phyloP scores from a whole-genome alignment of 1,140 invertebrate species.

The Oncopodura yosiiana region DNA sequence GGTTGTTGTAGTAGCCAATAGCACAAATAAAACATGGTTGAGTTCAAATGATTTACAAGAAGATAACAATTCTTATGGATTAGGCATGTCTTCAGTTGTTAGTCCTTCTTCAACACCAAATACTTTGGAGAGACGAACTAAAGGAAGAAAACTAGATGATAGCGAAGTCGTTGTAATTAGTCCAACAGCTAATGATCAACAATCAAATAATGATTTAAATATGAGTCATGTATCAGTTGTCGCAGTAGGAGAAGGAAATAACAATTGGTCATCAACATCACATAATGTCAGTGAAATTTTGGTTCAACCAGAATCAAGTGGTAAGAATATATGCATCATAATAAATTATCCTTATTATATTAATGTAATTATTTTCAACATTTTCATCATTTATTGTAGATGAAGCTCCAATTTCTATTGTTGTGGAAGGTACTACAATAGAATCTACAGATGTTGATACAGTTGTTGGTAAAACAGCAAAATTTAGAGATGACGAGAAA shows the following conservation, averaged over 20 bases:
- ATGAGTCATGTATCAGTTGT: constrained; percentile 83
- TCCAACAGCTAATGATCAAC: constrained; percentile 43
- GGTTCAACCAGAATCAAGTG: constrained; percentile 14
- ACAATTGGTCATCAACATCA: background rate
- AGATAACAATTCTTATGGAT: constrained; percentile 5
- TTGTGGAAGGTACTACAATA: constrained; percentile 40
- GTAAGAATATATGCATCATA: background rate
- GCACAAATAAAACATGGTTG: constrained; percentile 35
- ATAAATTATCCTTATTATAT: background rate
- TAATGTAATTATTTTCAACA: background rate
- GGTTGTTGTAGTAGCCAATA: constrained; percentile 35
- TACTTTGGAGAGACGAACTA: constrained; percentile 48
- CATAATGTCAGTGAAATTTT: constrained; percentile 29
- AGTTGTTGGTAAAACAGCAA: constrained; percentile 19
- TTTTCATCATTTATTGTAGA: constrained; percentile 10
- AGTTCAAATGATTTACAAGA: constrained; percentile 32
- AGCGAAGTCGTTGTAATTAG: constrained; percentile 49
- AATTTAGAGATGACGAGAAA: no score
- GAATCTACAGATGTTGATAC: constrained; percentile 41
- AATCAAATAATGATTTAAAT: constrained; percentile 42
- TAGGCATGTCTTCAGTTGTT: background rate
- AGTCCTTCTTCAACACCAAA: constrained; percentile 22
- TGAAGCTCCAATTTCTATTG: constrained; percentile 37
- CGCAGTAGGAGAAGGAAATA: constrained; percentile 65
- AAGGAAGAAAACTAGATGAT: constrained; percentile 59